Conservation (phyloP, 1,140 invertebrate genomes). For the Pristionchus pacificus region DNA sequence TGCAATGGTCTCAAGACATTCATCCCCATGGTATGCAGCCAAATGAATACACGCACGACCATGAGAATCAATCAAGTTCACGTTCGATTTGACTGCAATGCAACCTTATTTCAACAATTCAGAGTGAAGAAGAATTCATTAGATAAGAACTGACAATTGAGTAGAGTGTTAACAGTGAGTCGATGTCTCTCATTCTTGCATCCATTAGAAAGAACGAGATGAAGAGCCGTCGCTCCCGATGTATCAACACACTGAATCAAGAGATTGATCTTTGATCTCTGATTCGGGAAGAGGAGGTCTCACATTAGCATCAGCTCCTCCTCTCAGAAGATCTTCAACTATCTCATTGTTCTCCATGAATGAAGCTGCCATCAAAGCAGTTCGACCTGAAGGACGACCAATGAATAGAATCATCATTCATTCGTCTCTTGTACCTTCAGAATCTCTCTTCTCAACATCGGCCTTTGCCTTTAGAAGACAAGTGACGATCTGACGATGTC, state of each 20-base stretch:
- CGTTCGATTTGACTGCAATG: slow-evolving; percentile 12
- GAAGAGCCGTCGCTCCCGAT: slow-evolving; percentile 33
- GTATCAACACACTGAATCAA: slow-evolving; percentile 22
- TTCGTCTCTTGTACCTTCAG: slow-evolving; percentile 17
- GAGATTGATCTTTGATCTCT: background rate
- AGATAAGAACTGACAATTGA: slow-evolving; percentile 6
- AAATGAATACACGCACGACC: slow-evolving; percentile 29
- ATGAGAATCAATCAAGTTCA: slow-evolving; percentile 14
- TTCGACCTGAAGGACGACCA: slow-evolving; percentile 3
- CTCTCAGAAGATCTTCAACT: slow-evolving; percentile 16
- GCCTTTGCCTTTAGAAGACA: slow-evolving; percentile 27
- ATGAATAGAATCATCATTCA: background rate
- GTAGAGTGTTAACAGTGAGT: slow-evolving; percentile 16
- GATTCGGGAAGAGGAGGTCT: background rate
- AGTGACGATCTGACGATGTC: slow-evolving; percentile 9
- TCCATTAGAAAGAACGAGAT: slow-evolving; percentile 33
- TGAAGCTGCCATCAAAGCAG: slow-evolving; percentile 35
- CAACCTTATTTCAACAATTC: too few relatives aligned
- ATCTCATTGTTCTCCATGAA: slow-evolving; percentile 36
- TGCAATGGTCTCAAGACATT: slow-evolving; percentile 18
- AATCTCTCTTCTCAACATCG: slow-evolving; percentile 27
- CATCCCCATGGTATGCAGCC: slow-evolving; percentile 31
- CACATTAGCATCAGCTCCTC: slow-evolving; percentile 24
- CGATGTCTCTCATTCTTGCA: slow-evolving; percentile 27
- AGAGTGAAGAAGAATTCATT: background rate